Percentiles rank a stretch among this genome's conserved stretches.
Evolutionary conservation across 2,888 invertebrate species (phyloP).

Genomic region (Netelia virgata): DNA sequence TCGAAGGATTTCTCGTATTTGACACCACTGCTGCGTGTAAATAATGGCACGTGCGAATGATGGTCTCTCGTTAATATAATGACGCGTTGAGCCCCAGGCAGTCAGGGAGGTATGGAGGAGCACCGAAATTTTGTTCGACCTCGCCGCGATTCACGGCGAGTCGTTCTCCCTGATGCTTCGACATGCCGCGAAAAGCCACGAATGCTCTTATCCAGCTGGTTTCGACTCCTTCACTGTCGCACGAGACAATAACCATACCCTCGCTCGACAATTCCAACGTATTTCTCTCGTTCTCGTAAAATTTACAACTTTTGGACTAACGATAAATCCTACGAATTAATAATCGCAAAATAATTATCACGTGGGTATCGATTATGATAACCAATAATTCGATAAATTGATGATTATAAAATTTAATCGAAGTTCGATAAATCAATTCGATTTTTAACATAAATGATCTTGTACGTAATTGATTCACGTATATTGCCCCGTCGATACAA

Average conservation of each 20-base stretch:
- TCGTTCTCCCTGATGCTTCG: constrained; percentile 1
- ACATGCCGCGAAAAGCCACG: constrained; percentile 27
- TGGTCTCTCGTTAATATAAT: constrained; percentile 73
- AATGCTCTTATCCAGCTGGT: constrained; percentile 42
- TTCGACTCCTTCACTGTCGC: constrained; percentile 20
- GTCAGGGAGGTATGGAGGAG: background rate
- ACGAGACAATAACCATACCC: background rate
- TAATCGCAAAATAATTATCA: too few species aligned
- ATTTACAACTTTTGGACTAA: too few species aligned
- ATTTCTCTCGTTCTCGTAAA: too few species aligned
- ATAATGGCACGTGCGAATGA: constrained; percentile 73
- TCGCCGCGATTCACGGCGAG: constrained; percentile 28
- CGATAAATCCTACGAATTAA: too few species aligned
- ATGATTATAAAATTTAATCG: too few species aligned
- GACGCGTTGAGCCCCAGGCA: constrained; percentile 60
- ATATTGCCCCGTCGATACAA: too few species aligned
- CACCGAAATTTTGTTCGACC: constrained; percentile 44
- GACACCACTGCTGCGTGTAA: constrained; percentile 72
- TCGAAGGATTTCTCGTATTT: constrained; percentile 73
- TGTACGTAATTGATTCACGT: too few species aligned
- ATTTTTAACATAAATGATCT: too few species aligned
- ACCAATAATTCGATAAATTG: too few species aligned
- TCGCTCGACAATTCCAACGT: too few species aligned
- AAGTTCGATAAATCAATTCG: too few species aligned
- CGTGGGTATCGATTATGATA: too few species aligned